A percentile compares a stretch with the other conserved stretches of the same genome.
Conservation (phyloP, 53 echinoderm and acorn worm genomes). For the Apostichopus leukothele region DNA sequence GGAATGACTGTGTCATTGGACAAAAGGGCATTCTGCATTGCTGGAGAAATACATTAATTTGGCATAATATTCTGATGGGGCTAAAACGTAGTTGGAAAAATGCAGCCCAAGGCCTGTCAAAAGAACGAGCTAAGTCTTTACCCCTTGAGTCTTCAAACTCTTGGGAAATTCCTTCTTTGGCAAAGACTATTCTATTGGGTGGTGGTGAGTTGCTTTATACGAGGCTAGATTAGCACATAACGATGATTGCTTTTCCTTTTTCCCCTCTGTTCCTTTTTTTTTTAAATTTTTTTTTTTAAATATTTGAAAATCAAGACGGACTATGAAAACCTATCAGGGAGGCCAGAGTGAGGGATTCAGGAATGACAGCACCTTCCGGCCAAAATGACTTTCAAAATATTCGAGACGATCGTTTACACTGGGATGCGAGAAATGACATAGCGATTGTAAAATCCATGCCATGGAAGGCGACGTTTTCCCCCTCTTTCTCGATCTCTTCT, state of each 20-base stretch:
- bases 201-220: not conserved
- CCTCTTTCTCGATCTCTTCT: not conserved
- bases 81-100: not conserved
- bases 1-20: not conserved
- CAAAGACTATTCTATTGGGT: not conserved
- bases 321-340: not conserved
- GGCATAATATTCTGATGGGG: not conserved
- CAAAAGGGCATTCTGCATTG: not conserved
- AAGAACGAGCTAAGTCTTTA: not conserved
- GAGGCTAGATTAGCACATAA: not conserved
- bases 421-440: not conserved
- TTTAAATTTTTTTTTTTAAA: not conserved
- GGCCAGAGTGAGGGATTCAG: not conserved
- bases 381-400: not conserved
- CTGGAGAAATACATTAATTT: not conserved
- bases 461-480: not conserved
- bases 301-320: not conserved
- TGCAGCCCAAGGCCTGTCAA: not conserved
- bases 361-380: conserved; percentile 10
- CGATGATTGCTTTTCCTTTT: conserved; percentile 1
- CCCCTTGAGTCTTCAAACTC: not conserved
- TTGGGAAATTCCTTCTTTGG: not conserved
- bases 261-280: not conserved
- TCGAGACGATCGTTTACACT: not conserved
- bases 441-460: not conserved